phyloP scores from a whole-genome alignment of 2,113 vertebrate species.

The Procavia capensis region DNA sequence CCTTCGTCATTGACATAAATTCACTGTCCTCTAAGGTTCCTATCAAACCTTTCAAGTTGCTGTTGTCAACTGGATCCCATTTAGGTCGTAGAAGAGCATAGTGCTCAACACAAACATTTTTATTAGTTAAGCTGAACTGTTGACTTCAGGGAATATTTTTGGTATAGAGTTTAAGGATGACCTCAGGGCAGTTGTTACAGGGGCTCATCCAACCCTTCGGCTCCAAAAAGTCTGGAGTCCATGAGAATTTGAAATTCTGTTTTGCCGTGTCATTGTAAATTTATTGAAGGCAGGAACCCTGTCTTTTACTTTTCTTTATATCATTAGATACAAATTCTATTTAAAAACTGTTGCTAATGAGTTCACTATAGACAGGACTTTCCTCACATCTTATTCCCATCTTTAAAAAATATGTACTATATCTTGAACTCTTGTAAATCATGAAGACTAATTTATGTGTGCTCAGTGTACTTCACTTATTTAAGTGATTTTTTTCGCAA shows the following conservation, averaged over 20 bases:
- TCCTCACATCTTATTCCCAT: background rate
- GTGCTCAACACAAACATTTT: background rate
- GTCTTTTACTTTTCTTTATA: conserved; percentile 45
- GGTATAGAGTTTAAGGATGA: background rate
- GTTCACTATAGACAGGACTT: conserved; percentile 3
- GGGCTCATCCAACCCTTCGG: background rate
- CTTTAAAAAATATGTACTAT: background rate
- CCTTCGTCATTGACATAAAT: background rate
- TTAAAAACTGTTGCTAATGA: conserved; percentile 34
- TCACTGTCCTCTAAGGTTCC: background rate
- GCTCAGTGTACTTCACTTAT: background rate
- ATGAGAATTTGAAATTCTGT: background rate
- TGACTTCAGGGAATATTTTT: background rate
- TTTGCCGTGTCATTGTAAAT: background rate
- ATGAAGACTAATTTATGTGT: conserved; percentile 35
- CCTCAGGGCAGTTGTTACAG: background rate
- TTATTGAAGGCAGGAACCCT: background rate
- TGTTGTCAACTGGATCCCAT: background rate
- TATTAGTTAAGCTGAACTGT: background rate
- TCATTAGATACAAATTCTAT: conserved; percentile 12
- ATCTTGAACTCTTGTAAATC: conserved; percentile 42
- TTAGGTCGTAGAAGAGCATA: background rate
- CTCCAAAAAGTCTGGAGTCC: background rate
- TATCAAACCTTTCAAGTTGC: background rate
- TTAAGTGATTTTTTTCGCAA: conserved; percentile 44